These are phyloP conservation scores for Anastatus disparis DNA, from an alignment of 1,140 invertebrate genomes.

Conservation along the genomic window DNA sequence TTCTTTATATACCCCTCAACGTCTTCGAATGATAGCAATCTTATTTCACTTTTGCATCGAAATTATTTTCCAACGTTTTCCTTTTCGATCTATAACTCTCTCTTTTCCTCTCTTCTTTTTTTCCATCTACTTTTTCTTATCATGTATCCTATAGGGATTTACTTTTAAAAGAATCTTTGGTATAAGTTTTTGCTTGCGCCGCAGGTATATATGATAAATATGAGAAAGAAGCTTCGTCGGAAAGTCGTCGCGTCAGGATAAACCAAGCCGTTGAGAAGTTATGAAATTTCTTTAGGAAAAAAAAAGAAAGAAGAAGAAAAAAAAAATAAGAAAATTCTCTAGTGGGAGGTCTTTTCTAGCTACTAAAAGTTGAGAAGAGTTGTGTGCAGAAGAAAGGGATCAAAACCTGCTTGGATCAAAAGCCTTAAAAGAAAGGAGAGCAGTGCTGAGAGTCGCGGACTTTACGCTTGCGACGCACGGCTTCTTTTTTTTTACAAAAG, in stretches of 20 bases:
- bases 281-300: slow-evolving; percentile 24
- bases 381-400: slow-evolving; percentile 16
- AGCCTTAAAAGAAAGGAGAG: slow-evolving; percentile 43
- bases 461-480: not conserved
- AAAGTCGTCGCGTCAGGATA: not conserved
- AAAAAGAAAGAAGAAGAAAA: too few relatives aligned
- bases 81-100: slow-evolving; percentile 16
- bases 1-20: slow-evolving; percentile 13
- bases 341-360: not conserved
- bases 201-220: not conserved
- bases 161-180: too few relatives aligned
- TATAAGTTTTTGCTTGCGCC: not conserved
- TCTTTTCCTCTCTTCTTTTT: not conserved
- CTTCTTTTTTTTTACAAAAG: slow-evolving; percentile 13
- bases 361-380: not conserved
- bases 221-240: not conserved
- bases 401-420: slow-evolving; percentile 48
- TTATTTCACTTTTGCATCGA: too few relatives aligned
- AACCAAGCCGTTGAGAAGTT: slow-evolving; percentile 9
- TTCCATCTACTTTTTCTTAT: slow-evolving; percentile 19
- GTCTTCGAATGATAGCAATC: not conserved
- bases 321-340: too few relatives aligned
- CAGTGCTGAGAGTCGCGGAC: slow-evolving; percentile 40
- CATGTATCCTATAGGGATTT: too few relatives aligned
- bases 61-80: too few relatives aligned